Percentiles rank a stretch among this genome's conserved stretches.
Evolutionary conservation across 2,113 vertebrate species (phyloP).

Genomic region (Rhinopithecus roxellana): DNA sequence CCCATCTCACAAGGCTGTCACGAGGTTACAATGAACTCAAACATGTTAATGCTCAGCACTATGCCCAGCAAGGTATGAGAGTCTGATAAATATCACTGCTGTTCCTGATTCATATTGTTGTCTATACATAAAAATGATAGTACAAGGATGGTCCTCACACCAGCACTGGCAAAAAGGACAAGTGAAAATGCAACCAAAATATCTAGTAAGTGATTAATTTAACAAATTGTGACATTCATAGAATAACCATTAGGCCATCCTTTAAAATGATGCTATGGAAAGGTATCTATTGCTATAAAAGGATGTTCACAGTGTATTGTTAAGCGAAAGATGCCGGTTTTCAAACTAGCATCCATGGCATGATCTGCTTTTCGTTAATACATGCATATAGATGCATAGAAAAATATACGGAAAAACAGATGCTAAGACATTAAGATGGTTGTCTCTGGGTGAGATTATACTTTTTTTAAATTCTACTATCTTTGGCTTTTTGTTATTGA

Average conservation of each 20-base stretch:
- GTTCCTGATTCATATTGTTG: background rate
- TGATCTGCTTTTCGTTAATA: background rate
- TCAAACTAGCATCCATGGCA: background rate
- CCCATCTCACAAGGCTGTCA: background rate
- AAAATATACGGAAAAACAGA: background rate
- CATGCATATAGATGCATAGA: background rate
- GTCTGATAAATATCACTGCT: too few relatives aligned
- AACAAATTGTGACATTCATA: background rate
- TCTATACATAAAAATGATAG: background rate
- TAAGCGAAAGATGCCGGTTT: background rate
- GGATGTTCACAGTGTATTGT: background rate
- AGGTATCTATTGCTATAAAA: background rate
- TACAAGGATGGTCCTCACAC: background rate
- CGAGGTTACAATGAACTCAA: background rate
- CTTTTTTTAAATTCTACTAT: background rate
- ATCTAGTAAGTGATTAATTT: background rate
- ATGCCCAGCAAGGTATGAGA: background rate
- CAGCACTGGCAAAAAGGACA: background rate
- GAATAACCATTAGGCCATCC: background rate
- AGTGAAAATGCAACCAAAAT: background rate
- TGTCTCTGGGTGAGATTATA: background rate
- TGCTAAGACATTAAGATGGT: background rate
- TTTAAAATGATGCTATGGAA: background rate
- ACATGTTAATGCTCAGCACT: background rate
- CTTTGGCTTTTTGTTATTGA: background rate